Base-by-base conservation (phyloP, 1,140 invertebrate species). In the Spodoptera litura region DNA sequence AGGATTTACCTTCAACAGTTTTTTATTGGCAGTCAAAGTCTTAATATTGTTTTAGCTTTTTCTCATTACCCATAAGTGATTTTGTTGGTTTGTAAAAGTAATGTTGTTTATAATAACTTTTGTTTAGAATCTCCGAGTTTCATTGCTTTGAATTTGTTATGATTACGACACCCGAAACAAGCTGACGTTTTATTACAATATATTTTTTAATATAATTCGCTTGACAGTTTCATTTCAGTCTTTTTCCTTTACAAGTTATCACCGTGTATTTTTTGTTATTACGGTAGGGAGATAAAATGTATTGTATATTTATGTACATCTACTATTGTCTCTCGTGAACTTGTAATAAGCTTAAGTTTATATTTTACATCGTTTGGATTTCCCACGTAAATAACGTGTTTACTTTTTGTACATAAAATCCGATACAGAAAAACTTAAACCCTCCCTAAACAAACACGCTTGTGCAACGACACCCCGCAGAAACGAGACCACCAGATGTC, bases 111-210 rank as follows among this genome's bases (percentile, higher is more conserved):
- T 81, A 75, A 81, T 78, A 84, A 84, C 71, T 82, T 86, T 84
- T 77, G 81, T 83, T 82, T 83, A 71, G 71, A 76, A 52, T 31
- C 10, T n/a, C 56, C 44, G 78, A 70, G 71, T 82, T 85, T 83
- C 79, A 83, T 86, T 85, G 80, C 78, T 74, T 82, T 77, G 75
- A 84, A 83, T 85, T 85, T 83, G 77, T 80, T 80, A 38, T 73
- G 78, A 81, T 86, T 85, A 85, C 81, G 71, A 79, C 78, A 81
- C 68, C 72, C 25, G 51, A 66, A 81, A 31, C 58, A 58, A 61
- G 49, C 66, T 78, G 82, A 49, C 78, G 81, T 25, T 77, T 81
- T 83, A 83, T 81, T 83, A 74, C 74, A 61, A 75, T 78, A 79
- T 25, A 31, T 44, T 44, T 44, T 44, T 44, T 44, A 44, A 0